Percentiles rank a stretch among this genome's conserved stretches.
phyloP scores from a whole-genome alignment of 2,888 invertebrate species.

The Drosophila stalkeri region DNA sequence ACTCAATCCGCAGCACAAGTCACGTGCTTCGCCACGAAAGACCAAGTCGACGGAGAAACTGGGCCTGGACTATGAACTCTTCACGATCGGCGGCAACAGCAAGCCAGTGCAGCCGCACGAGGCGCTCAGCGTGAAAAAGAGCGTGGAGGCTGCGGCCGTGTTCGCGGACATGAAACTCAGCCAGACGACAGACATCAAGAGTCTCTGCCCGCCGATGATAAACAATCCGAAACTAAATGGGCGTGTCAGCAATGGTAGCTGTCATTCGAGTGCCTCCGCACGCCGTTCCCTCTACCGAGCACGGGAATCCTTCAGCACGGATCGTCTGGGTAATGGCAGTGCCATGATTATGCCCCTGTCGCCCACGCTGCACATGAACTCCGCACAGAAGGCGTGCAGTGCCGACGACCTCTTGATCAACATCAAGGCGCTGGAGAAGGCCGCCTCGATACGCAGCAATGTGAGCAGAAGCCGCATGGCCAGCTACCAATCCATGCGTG shows the following conservation, averaged over 20 bases:
- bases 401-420: constrained; percentile 83
- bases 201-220: constrained; percentile 79
- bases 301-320: constrained; percentile 79
- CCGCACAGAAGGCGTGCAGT: constrained; percentile 80
- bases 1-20: constrained; percentile 76
- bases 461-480: constrained; percentile 67
- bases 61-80: constrained; percentile 91
- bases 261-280: constrained; percentile 69
- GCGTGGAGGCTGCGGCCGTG: constrained; percentile 94
- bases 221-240: constrained; percentile 25
- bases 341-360: constrained; percentile 53
- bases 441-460: constrained; percentile 73
- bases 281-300: constrained; percentile 68
- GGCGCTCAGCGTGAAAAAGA: constrained; percentile 93
- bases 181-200: constrained; percentile 89
- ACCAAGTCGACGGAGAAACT: constrained; percentile 87
- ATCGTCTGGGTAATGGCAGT: constrained; percentile 64
- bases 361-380: constrained; percentile 41
- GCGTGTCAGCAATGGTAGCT: constrained; percentile 55
- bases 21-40: constrained; percentile 75
- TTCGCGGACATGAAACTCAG: constrained; percentile 91
- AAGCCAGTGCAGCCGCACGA: constrained; percentile 88
- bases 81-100: constrained; percentile 86
- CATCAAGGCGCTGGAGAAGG: constrained; percentile 81
- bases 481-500: constrained; percentile 84